These are phyloP conservation scores for Papilio dardanus DNA, from an alignment of 1,140 invertebrate species.

Conservation along the genomic window DNA sequence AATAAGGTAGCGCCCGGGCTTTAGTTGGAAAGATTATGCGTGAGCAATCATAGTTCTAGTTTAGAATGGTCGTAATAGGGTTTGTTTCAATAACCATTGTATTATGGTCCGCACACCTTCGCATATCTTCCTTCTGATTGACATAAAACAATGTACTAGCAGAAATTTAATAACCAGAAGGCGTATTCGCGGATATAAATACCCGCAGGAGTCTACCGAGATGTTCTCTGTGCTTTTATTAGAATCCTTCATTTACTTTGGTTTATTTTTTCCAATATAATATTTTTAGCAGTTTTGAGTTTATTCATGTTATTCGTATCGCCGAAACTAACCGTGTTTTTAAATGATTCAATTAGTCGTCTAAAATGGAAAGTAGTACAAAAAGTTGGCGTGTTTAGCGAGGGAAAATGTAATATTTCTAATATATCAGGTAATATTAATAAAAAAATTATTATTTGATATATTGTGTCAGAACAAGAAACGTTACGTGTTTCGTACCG, in stretches of 20 bases:
- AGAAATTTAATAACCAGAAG: conserved; percentile 20
- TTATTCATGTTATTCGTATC: no score
- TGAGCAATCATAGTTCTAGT: background rate
- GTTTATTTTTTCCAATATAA: background rate
- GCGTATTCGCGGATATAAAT: conserved; percentile 22
- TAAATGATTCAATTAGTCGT: no score
- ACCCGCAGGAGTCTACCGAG: conserved; percentile 24
- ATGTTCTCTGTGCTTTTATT: conserved; percentile 12
- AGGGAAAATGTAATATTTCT: background rate
- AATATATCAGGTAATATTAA: background rate
- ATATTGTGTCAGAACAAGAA: conserved; percentile 21
- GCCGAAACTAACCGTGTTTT: no score
- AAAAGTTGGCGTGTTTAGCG: background rate
- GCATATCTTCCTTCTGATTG: conserved; percentile 22
- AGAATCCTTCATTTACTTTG: background rate
- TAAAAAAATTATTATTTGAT: background rate
- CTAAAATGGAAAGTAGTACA: background rate
- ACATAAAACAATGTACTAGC: conserved; percentile 25
- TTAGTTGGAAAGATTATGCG: conserved; percentile 1
- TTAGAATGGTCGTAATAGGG: background rate
- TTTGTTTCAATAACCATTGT: background rate
- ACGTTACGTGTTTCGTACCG: background rate
- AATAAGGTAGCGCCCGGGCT: conserved; percentile 28
- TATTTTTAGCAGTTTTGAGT: background rate
- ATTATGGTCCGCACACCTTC: conserved; percentile 12